These are phyloP conservation scores for Siniperca knerii DNA, from an alignment of 2,113 vertebrate species.

Conservation along the genomic window DNA sequence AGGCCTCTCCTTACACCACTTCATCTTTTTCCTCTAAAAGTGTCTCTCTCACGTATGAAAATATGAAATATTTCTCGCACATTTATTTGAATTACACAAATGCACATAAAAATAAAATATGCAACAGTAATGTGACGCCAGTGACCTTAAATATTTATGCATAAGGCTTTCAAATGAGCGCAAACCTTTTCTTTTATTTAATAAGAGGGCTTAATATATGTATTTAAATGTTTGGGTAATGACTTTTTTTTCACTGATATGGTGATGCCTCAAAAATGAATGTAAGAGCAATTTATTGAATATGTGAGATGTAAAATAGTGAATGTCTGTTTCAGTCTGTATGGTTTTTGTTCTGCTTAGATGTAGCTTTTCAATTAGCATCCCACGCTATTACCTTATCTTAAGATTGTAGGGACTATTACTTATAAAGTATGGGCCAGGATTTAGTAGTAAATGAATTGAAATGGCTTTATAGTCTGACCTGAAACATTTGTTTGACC, in stretches of 20 bases:
- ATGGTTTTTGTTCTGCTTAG: background rate
- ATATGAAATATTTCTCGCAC: constrained; percentile 40
- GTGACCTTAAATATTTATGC: constrained; percentile 11
- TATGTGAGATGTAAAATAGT: background rate
- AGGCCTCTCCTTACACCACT: background rate
- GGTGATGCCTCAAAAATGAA: background rate
- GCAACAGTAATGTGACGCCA: constrained; percentile 19
- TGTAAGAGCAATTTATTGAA: background rate
- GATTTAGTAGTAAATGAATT: background rate
- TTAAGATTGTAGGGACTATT: too few relatives aligned
- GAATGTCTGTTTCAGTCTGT: background rate
- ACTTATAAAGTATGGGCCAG: background rate
- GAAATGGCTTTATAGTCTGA: constrained; percentile 61
- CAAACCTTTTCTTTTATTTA: background rate
- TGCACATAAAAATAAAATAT: constrained; percentile 33
- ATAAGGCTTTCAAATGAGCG: background rate
- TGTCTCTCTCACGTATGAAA: constrained; percentile 2
- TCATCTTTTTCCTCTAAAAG: constrained; percentile 43
- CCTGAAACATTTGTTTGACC: constrained; percentile 99
- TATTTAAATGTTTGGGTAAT: background rate
- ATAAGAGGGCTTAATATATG: background rate
- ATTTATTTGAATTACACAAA: constrained; percentile 22
- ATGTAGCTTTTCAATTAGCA: background rate
- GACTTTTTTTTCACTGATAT: background rate
- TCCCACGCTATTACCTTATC: background rate